phyloP scores from a whole-genome alignment of 2,888 invertebrate genomes.

The Ectemnius continuus region DNA sequence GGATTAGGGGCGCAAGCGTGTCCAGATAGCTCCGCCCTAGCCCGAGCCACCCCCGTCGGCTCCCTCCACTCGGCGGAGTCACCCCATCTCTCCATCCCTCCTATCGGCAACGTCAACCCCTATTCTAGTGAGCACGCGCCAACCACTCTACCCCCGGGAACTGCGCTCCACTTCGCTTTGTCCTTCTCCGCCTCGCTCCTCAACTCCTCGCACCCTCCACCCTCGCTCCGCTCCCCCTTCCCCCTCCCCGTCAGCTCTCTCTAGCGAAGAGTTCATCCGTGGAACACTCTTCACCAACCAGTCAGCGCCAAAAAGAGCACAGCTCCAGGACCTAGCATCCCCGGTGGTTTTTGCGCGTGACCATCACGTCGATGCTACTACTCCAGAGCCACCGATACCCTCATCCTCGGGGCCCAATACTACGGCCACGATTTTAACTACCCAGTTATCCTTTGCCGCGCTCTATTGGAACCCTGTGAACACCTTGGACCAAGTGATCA shows the following conservation, averaged over 20 bases:
- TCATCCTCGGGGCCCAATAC: no score
- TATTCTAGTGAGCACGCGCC: conserved; percentile 54
- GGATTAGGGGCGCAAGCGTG: conserved; percentile 67
- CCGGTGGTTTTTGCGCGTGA: conserved; percentile 20
- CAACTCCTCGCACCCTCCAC: conserved; percentile 10
- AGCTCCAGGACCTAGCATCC: conserved; percentile 46
- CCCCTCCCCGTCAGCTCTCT: conserved; percentile 41
- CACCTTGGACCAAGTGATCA: no score
- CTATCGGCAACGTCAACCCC: conserved; percentile 51
- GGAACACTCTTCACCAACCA: conserved; percentile 69
- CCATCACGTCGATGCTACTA: conserved; percentile 6
- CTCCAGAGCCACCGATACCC: no score
- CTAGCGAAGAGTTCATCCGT: conserved; percentile 65
- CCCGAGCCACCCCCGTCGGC: conserved; percentile 38
- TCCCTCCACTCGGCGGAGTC: conserved; percentile 46
- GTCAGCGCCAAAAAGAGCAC: conserved; percentile 70
- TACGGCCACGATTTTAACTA: no score
- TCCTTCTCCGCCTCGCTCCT: conserved; percentile 5
- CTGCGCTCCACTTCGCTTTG: conserved; percentile 38
- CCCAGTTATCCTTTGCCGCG: no score
- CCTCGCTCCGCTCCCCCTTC: conserved; percentile 5
- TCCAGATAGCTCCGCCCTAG: conserved; percentile 52
- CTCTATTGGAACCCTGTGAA: no score
- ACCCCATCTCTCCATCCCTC: conserved; percentile 35
- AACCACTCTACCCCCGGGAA: conserved; percentile 44